These are phyloP conservation scores for Brienomyrus longianalis DNA, from an alignment of 2,113 vertebrate genomes.

Conservation along the genomic window DNA sequence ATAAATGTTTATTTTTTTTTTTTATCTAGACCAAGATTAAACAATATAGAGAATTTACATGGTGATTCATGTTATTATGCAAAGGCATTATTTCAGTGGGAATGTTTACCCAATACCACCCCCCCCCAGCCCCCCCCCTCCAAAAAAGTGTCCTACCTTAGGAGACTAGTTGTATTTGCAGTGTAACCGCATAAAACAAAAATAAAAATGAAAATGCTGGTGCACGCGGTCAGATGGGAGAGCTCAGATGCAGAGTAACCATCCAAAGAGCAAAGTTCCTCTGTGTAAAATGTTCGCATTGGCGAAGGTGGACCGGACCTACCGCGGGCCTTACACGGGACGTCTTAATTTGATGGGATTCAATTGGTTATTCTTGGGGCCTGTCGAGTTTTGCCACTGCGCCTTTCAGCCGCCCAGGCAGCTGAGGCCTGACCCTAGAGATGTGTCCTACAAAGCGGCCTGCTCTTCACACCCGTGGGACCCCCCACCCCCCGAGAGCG, in stretches of 20 bases:
- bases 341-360: constrained; percentile 66
- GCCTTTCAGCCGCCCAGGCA: constrained; percentile 81
- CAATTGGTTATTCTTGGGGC: constrained; percentile 77
- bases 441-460: constrained; percentile 74
- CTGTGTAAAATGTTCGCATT: constrained; percentile 15
- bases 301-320: constrained; percentile 53
- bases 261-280: constrained; percentile 18
- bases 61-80: background rate
- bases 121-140: background rate
- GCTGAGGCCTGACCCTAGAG: constrained; percentile 94
- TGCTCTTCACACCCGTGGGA: constrained; percentile 81
- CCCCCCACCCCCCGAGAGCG: constrained; percentile 81
- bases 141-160: constrained; percentile 57
- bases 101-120: background rate
- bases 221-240: constrained; percentile 39
- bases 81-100: background rate
- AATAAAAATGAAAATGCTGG: constrained; percentile 28
- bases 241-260: constrained; percentile 48
- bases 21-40: background rate
- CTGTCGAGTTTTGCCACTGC: constrained; percentile 82
- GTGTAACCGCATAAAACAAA: constrained; percentile 24
- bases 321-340: constrained; percentile 57
- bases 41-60: background rate
- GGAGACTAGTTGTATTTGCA: constrained; percentile 54
- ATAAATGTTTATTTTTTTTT: background rate